Conservation (phyloP, 2,113 vertebrate genomes). For the Bos javanicus region DNA sequence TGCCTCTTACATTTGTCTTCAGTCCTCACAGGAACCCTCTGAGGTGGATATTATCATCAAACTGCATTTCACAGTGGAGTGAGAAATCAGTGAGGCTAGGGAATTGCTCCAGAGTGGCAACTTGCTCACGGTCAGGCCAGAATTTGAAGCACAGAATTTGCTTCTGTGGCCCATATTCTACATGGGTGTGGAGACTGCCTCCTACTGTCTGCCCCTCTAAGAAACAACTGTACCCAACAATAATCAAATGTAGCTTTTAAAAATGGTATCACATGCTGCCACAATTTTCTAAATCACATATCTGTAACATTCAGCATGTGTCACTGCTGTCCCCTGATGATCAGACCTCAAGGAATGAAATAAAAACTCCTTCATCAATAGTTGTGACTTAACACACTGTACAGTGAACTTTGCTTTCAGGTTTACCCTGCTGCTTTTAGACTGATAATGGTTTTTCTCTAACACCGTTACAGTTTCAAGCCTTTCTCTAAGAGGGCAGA, state of each 20-base stretch:
- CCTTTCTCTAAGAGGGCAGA: neutral
- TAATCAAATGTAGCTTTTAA: neutral
- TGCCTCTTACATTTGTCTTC: neutral
- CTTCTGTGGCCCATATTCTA: neutral
- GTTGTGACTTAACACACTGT: accelerated
- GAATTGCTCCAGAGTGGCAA: neutral
- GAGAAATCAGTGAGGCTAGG: neutral
- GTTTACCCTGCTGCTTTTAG: neutral
- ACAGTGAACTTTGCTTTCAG: neutral
- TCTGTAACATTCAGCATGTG: neutral
- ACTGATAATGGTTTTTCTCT: neutral
- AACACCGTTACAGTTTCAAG: neutral
- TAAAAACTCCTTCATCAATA: neutral
- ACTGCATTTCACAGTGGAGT: neutral
- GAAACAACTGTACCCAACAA: neutral
- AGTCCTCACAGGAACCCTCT: neutral
- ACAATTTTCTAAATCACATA: neutral
- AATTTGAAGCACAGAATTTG: neutral
- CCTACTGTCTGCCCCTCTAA: neutral
- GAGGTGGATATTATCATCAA: neutral
- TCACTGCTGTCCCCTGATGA: neutral
- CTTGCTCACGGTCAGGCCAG: neutral
- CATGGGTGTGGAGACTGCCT: neutral
- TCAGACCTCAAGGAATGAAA: neutral
- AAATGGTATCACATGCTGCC: neutral